Conservation (phyloP, 2,797 vertebrate genomes). For the Enteromius treurensis region DNA sequence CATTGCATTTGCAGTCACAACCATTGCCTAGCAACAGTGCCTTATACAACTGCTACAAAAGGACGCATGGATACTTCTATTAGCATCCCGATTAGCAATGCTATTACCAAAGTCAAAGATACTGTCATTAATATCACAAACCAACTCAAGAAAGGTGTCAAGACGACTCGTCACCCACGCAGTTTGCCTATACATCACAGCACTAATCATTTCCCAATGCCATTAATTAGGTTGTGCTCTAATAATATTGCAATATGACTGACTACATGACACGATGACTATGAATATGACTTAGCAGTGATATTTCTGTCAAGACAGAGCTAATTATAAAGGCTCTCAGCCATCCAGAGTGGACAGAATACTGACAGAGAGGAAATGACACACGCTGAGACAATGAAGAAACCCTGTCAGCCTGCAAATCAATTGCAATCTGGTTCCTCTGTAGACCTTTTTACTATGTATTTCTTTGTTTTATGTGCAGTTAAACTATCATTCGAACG, state of each 20-base stretch:
- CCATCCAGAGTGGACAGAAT: background rate
- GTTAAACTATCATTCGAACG: background rate
- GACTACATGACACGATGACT: background rate
- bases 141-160: conserved; percentile 31
- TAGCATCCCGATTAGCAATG: conserved; percentile 14
- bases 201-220: background rate
- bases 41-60: conserved; percentile 26
- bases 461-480: background rate
- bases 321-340: conserved; percentile 18
- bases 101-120: conserved; percentile 2
- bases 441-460: background rate
- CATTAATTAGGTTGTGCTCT: conserved; percentile 33
- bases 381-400: background rate
- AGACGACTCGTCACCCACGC: background rate
- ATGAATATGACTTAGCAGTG: conserved; percentile 20
- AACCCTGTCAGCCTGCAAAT: background rate
- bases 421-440: background rate
- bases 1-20: conserved; percentile 20
- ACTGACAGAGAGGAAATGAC: background rate
- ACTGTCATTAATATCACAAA: conserved; percentile 36
- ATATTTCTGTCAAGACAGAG: conserved; percentile 12
- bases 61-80: background rate
- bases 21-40: conserved; percentile 47
- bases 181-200: background rate
- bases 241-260: conserved; percentile 16